Conservation (phyloP, 2,797 vertebrate species). For the Lithobates sylvaticus region DNA sequence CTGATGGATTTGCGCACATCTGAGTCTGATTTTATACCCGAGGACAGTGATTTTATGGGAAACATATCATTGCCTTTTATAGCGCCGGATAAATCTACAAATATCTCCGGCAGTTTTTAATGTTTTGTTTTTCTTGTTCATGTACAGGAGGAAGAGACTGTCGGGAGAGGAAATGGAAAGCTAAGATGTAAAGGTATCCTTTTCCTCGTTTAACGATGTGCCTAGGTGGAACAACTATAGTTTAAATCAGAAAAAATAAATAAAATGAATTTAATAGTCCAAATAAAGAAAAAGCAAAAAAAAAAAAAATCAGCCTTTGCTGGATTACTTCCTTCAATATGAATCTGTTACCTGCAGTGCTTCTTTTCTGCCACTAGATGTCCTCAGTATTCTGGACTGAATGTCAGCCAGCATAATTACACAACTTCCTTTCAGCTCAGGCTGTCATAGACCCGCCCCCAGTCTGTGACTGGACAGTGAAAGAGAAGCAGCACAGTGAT, state of each 20-base stretch:
- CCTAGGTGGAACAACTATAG: too few relatives aligned
- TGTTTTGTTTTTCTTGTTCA: conserved; percentile 33
- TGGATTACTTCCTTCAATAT: background rate
- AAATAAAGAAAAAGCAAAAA: too few relatives aligned
- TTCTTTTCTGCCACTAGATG: background rate
- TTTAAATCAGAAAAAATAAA: too few relatives aligned
- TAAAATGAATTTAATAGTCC: too few relatives aligned
- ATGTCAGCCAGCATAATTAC: too few relatives aligned
- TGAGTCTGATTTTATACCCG: conserved; percentile 34
- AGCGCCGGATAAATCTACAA: conserved; percentile 41
- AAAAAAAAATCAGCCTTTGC: too few relatives aligned
- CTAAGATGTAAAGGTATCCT: background rate
- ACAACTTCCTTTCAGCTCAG: too few relatives aligned
- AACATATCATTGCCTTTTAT: conserved; percentile 46
- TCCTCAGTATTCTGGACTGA: too few relatives aligned
- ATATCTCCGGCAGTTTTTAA: conserved; percentile 17
- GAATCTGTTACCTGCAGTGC: background rate
- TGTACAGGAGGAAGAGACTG: background rate
- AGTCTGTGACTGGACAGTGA: too few relatives aligned
- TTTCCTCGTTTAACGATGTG: background rate
- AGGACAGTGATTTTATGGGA: conserved; percentile 37
- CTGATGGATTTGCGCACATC: conserved; percentile 44
- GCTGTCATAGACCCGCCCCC: too few relatives aligned
- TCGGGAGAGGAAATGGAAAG: background rate
- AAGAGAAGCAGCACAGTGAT: too few relatives aligned